Evolutionary conservation across 1,140 invertebrate species (phyloP).

Genomic region (Drosophila hydei): DNA sequence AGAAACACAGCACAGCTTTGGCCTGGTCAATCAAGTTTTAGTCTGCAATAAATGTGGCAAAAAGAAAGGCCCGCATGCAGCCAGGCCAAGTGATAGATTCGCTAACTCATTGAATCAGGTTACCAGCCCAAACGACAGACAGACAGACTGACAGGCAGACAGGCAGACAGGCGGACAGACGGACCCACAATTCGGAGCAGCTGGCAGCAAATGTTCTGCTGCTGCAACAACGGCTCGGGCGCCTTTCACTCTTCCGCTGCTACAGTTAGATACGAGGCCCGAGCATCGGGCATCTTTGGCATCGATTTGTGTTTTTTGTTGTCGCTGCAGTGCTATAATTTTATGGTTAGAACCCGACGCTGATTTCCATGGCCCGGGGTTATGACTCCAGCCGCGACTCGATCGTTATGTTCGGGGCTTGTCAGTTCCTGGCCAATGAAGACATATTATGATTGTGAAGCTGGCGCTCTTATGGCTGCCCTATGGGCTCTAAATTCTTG

Average conservation of each 20-base stretch:
- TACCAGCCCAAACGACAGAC: conserved; percentile 45
- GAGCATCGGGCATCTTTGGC: conserved; percentile 28
- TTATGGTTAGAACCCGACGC: conserved; percentile 50
- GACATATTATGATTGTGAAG: conserved; percentile 53
- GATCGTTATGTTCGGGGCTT: conserved; percentile 30
- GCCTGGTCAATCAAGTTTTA: conserved; percentile 66
- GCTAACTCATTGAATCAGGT: conserved; percentile 66
- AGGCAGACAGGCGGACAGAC: conserved; percentile 1
- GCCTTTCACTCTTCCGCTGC: conserved; percentile 64
- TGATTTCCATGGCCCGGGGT: conserved; percentile 58
- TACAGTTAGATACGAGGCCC: conserved; percentile 24
- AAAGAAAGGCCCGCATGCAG: conserved; percentile 63
- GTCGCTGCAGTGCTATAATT: conserved; percentile 49
- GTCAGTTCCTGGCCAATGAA: conserved; percentile 62
- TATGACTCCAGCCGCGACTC: conserved; percentile 37
- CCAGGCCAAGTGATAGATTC: conserved; percentile 60
- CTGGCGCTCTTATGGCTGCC: conserved; percentile 27
- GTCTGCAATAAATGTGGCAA: conserved; percentile 49
- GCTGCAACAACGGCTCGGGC: conserved; percentile 1
- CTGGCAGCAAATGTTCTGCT: conserved; percentile 44
- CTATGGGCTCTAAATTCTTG: conserved; percentile 22
- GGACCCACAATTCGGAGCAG: conserved; percentile 46
- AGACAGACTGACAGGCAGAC: conserved; percentile 11
- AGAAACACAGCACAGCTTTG: conserved; percentile 4
- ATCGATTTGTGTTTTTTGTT: conserved; percentile 54